phyloP scores from a whole-genome alignment of 2,888 invertebrate species.

The Pharmacophagus antenor region DNA sequence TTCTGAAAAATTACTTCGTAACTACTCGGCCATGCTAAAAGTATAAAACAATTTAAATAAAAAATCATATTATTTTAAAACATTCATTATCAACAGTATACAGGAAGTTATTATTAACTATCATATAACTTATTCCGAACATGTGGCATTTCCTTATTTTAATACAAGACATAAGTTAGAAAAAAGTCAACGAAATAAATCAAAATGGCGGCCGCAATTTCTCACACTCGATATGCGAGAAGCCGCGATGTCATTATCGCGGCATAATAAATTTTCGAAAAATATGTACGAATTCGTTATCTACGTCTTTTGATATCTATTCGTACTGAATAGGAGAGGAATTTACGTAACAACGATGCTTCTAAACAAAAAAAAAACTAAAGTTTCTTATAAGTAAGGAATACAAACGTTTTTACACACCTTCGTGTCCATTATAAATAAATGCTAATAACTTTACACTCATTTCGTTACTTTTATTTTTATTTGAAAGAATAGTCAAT shows the following conservation, averaged over 20 bases:
- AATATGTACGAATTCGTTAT: constrained; percentile 21
- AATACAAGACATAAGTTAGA: not conserved
- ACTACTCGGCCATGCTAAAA: too few relatives aligned
- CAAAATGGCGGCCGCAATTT: constrained; percentile 9
- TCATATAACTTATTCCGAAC: not conserved
- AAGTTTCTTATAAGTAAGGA: too few relatives aligned
- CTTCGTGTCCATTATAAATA: too few relatives aligned
- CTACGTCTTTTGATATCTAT: constrained; percentile 8
- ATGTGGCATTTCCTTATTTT: not conserved
- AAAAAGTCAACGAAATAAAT: constrained; percentile 11
- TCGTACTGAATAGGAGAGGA: constrained; percentile 13
- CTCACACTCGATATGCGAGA: constrained; percentile 23
- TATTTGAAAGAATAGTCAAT: too few relatives aligned
- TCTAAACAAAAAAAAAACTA: not conserved
- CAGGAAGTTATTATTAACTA: too few relatives aligned
- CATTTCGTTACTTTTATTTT: too few relatives aligned
- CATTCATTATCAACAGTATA: too few relatives aligned
- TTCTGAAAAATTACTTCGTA: too few relatives aligned
- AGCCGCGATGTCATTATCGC: constrained; percentile 25
- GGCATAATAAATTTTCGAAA: constrained; percentile 28
- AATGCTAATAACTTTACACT: too few relatives aligned
- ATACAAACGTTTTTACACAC: too few relatives aligned
- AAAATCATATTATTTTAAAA: too few relatives aligned
- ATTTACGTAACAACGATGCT: not conserved
- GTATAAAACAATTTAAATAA: too few relatives aligned